phyloP scores from a whole-genome alignment of 2,797 vertebrate genomes.

The Merluccius polli region DNA sequence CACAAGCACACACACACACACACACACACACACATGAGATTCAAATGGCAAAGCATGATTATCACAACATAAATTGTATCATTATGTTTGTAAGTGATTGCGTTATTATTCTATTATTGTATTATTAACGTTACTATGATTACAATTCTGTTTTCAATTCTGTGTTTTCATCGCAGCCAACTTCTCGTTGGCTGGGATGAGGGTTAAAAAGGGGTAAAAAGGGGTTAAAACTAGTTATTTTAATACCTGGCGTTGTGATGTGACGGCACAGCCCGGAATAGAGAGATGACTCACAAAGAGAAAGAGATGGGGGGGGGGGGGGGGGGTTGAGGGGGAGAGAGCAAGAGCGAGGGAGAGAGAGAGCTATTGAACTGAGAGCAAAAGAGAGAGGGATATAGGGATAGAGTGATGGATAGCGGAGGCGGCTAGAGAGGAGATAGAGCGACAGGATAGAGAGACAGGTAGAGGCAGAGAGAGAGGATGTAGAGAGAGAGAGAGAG shows the following conservation, averaged over 20 bases:
- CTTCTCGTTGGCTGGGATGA: neutral
- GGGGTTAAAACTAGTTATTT: conserved; percentile 2
- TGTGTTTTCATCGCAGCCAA: neutral
- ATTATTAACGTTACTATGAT: neutral
- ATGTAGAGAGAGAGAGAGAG: no score
- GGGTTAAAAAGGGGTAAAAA: neutral
- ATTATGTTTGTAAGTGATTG: neutral
- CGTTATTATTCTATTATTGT: neutral
- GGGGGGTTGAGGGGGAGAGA: no score
- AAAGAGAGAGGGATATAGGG: neutral
- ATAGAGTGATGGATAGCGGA: no score
- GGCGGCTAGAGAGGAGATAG: no score
- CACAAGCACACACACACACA: no score
- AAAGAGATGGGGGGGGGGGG: conserved; percentile 15
- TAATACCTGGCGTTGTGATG: conserved; percentile 25
- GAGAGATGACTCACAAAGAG: conserved; percentile 57
- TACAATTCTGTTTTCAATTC: neutral
- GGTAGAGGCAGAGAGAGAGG: no score
- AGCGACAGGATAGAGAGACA: no score
- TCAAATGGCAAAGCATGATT: no score
- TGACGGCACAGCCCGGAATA: conserved; percentile 52
- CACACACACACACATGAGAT: no score
- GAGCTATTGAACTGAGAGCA: neutral
- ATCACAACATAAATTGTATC: no score
- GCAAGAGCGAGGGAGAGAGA: neutral